Evolutionary conservation across 2,113 vertebrate genomes (phyloP).

Genomic region (Ochotona curzoniae): DNA sequence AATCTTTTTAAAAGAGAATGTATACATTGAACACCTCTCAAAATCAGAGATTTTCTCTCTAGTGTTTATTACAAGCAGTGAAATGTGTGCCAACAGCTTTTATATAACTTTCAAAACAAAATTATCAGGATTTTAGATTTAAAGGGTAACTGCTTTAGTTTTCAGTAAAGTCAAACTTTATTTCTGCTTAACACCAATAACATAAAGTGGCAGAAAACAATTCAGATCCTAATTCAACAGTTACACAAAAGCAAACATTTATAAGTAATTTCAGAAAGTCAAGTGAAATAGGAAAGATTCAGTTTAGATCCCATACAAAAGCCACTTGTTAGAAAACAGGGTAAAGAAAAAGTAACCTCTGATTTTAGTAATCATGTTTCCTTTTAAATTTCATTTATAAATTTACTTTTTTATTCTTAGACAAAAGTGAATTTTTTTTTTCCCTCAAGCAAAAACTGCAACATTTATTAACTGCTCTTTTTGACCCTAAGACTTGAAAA

Average conservation of each 20-base stretch:
- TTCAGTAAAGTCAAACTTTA: slow-evolving; percentile 55
- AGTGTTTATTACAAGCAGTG: background rate
- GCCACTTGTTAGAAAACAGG: slow-evolving; percentile 35
- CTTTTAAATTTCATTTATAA: slow-evolving; percentile 39
- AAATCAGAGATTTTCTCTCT: background rate
- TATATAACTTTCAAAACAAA: slow-evolving; percentile 34
- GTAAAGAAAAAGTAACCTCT: slow-evolving; percentile 39
- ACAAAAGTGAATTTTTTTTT: slow-evolving; percentile 42
- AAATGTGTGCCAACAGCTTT: background rate
- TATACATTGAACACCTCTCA: background rate
- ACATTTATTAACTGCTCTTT: slow-evolving; percentile 42
- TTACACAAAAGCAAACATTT: slow-evolving; percentile 56
- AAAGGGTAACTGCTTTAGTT: slow-evolving; percentile 39
- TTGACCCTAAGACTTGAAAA: slow-evolving; percentile 48
- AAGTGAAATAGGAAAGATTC: slow-evolving; percentile 52
- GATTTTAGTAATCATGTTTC: slow-evolving; percentile 5
- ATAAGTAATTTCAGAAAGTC: slow-evolving; percentile 57
- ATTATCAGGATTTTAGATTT: slow-evolving; percentile 26
- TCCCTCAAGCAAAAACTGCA: slow-evolving; percentile 46
- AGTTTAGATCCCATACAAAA: slow-evolving; percentile 40
- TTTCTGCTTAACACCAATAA: slow-evolving; percentile 57
- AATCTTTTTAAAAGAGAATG: too few relatives aligned
- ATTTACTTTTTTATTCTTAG: slow-evolving; percentile 30
- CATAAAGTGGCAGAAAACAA: slow-evolving; percentile 48
- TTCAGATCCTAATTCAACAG: slow-evolving; percentile 56